Evolutionary conservation across 2,888 invertebrate species (phyloP).

Genomic region (Hermaeophaga mercurialis): DNA sequence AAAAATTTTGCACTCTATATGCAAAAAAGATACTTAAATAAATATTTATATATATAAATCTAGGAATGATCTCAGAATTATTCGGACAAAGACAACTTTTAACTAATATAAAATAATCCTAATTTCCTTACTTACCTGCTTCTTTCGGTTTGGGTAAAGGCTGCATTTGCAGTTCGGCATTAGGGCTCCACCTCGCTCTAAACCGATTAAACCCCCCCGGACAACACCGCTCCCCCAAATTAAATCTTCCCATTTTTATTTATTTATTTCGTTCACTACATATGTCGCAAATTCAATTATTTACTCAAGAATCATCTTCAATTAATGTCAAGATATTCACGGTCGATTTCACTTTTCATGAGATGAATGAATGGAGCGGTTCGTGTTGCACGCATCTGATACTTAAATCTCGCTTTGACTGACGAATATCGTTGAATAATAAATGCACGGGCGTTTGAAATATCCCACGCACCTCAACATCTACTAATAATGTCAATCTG

Average conservation of each 20-base stretch:
- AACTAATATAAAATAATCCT: too few relatives aligned
- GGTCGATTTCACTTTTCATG: constrained; percentile 12
- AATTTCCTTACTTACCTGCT: constrained; percentile 77
- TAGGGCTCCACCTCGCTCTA: constrained; percentile 54
- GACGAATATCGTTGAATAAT: background rate
- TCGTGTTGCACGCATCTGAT: constrained; percentile 2
- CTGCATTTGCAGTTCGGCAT: constrained; percentile 48
- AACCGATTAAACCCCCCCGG: constrained; percentile 50
- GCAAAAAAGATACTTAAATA: too few relatives aligned
- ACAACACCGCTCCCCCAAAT: constrained; percentile 41
- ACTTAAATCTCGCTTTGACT: background rate
- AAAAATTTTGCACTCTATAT: too few relatives aligned
- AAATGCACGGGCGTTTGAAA: background rate
- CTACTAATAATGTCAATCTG: background rate
- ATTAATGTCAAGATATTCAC: background rate
- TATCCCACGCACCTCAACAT: constrained; percentile 1
- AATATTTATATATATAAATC: too few relatives aligned
- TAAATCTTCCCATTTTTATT: constrained; percentile 44
- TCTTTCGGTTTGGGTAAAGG: constrained; percentile 66
- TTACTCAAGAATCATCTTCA: background rate
- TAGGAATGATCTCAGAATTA: too few relatives aligned
- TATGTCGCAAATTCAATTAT: too few relatives aligned
- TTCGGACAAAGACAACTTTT: too few relatives aligned
- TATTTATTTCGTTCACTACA: too few relatives aligned
- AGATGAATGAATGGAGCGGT: background rate